Evolutionary conservation across 2,888 invertebrate genomes (phyloP), one percentile per base, ranked within the genome.

Genomic region (Linyphia triangularis): DNA sequence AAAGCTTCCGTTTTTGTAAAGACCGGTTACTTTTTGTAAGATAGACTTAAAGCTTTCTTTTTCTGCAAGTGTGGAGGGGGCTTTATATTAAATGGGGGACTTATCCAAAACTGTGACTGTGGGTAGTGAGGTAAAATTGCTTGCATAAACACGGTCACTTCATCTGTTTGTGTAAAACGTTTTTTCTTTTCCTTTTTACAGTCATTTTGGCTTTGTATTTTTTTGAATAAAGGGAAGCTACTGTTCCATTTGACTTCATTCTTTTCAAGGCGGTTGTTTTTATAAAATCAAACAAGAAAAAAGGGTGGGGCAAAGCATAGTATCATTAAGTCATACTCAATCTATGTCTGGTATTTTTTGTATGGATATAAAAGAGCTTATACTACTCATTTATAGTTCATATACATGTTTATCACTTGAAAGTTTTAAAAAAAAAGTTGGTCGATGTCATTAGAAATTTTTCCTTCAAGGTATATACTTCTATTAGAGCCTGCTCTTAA

Each of bases 1-100:
- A 75, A 75, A 84, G 84, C 57, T 67, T 84, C 57, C 70, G 26
- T 75, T 84, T 57, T 51, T 51, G n/a, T 75, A 57, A 65, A 79
- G 72, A 28, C 40, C 43, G 61, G 69, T 75, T 33, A 22, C 77
- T 85, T 85, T 78, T 77, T 85, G 69, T 78, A 37, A 77, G 85
- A 85, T 85, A 85, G 77, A 77, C 85, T 85, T 85, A 85, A 70
- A 78, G 77, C 65, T 84, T 67, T 10, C 51, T 19, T 6, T 40
- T 51, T 16, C 69, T 22, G 40, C 24, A 19, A 59, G 30, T 30
- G 30, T 75, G 40, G 30, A 28, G 69, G 77, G 28, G 61, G 70
- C 43, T 78, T 78, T 85, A 70, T 85, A 85, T 51, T 51, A 51
- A 51, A 51, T 51, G 51, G 51, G n/a, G 51, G 51, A 16, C 16